Evolutionary conservation across 2,113 vertebrate genomes (phyloP), one percentile per base, ranked within the genome.

Genomic region (Nibea coibor): DNA sequence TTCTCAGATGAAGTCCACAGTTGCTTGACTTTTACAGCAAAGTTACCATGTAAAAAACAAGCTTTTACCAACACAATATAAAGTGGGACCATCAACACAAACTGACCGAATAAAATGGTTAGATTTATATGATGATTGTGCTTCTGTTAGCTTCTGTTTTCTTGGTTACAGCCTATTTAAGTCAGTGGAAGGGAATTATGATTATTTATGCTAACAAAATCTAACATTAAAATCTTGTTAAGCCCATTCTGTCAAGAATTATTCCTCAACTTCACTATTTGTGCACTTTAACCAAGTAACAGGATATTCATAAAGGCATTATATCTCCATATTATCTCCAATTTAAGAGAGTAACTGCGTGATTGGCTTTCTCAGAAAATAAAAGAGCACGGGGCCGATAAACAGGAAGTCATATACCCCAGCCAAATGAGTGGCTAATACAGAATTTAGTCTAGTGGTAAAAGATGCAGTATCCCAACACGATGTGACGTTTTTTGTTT

Each of bases 391-490:
- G 45, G 12, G 31, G 51, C 17, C 59, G 51, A 19, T 54, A 58
- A 71, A 82, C 51, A 78, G 56, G 31, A 71, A 62, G 35, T 39
- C 45, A 69, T 8, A 42, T 62, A 71, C 56, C 61, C 16, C 12
- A 4, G 43, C 67, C 51, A 84, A 75, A 77, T 84, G 17, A 56
- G 66, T 31, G 67, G 56, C 75, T 79, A 39, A 35, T 14, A 43
- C n/a, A 82, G 42, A 82, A 67, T 85, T 87, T 70, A 75, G 70
- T 73, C 51, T 83, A 80, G 43, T 68, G 51, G 83, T 93, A 90
- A 94, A 94, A 94, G 94, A 95, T 95, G 94, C 94, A 95, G 94
- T 94, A 94, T 94, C 94, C 93, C 93, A 5, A 83, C 86, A 87
- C 77, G 76, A 80, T 80, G 76, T 79, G 81, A 88, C 43, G 80